Base-by-base conservation (phyloP, 2,113 vertebrate species). In the Myrmecophaga tridactyla region DNA sequence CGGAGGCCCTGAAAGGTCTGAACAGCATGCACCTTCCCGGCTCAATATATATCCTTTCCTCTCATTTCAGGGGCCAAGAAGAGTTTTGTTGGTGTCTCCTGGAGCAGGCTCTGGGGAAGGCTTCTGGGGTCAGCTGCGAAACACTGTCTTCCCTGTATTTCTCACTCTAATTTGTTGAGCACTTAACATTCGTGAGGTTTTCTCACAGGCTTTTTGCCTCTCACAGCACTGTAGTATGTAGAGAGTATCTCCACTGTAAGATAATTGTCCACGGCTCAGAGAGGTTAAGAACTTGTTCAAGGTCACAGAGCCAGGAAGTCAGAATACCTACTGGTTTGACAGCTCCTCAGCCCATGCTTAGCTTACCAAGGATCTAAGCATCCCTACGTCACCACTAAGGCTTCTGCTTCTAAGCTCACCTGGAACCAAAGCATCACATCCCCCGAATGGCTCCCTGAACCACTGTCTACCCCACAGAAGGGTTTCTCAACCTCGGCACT, bases 401-500 rank as follows among this genome's bases (percentile, higher is more conserved):
- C n/a, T 67, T 7, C 46, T 15, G 7, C 3, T 3, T 12, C 29
- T 36, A 43, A 29, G 13, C 18, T 81, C n/a, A n/a, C 29, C 13
- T 25, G 43, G 7, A 72, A 46, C 51, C 25, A 14, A 43, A 76
- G 34, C 6, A 2, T 36, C 65, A 2, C 3, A 5, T 73, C 56
- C 46, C 67, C 41, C 1, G 1, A 60, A 6, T 4, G 21, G 46
- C 20, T 84, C 78, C 58, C 4, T 48, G 31, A 34, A 15, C 27
- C 36, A 34, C 17, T 13, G 15, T 56, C 75, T 15, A 0, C 8
- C n/a, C 53, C 7, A 76, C 36, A 11, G 0, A 2, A n/a, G 48
- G 58, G 7, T 31, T 67, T 63, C 85, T 76, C 39, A 48, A n/a
- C 17, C 18, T 48, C 2, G 15, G 84, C 39, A 27, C 6, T 20